phyloP scores from a whole-genome alignment of 1,140 invertebrate genomes.

The Zaprionus kolodkinae region DNA sequence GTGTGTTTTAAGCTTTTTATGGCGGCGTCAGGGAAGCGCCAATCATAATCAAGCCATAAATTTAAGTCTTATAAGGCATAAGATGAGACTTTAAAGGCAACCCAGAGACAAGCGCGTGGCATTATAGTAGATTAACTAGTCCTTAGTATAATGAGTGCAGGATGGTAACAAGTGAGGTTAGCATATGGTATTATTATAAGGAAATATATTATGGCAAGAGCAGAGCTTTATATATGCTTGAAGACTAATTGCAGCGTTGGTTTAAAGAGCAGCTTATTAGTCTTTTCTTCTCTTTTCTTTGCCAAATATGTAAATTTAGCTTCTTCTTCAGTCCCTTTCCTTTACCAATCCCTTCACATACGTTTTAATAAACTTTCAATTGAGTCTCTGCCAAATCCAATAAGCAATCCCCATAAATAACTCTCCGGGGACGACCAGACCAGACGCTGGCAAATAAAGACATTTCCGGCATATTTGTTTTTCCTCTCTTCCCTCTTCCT shows the following conservation, averaged over 20 bases:
- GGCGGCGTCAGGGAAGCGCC: conserved; percentile 46
- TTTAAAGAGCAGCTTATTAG: background rate
- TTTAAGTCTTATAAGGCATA: conserved; percentile 37
- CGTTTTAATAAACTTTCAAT: conserved; percentile 50
- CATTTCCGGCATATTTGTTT: conserved; percentile 59
- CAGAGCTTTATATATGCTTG: background rate
- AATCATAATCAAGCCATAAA: conserved; percentile 51
- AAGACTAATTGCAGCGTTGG: background rate
- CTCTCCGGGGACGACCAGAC: conserved; percentile 38
- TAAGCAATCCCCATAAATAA: conserved; percentile 52
- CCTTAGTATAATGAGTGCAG: conserved; percentile 6
- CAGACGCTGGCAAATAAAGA: conserved; percentile 71
- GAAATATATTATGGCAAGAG: background rate
- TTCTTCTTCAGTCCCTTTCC: too few relatives aligned
- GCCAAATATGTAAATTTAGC: conserved; percentile 4
- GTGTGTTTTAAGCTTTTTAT: conserved; percentile 33
- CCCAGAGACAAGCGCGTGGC: conserved; percentile 12
- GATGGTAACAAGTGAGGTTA: background rate
- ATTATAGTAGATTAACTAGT: conserved; percentile 17
- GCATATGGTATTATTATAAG: background rate
- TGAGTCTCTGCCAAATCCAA: conserved; percentile 53
- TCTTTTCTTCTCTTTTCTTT: background rate
- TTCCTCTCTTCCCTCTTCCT: too few relatives aligned
- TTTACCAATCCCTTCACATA: background rate
- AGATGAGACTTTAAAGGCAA: conserved; percentile 33